phyloP scores from a whole-genome alignment of 1,140 invertebrate species.

The Eumaeus atala region DNA sequence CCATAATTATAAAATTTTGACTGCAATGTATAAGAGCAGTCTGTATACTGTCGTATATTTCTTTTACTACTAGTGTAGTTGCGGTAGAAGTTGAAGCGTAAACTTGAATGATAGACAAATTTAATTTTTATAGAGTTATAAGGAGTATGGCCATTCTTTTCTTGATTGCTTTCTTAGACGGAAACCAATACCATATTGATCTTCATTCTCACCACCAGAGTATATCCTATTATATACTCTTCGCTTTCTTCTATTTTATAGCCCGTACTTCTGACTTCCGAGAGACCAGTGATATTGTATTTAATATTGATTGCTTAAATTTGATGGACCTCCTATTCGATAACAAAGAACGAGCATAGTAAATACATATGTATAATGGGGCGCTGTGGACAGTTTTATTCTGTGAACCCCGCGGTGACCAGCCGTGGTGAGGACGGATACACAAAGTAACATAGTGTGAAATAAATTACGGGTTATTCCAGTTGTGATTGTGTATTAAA shows the following conservation, averaged over 20 bases:
- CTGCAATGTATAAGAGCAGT: not conserved
- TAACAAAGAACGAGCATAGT: not conserved
- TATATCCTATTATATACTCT: not conserved
- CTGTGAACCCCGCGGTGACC: not conserved
- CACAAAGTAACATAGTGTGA: too few relatives aligned
- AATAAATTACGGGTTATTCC: too few relatives aligned
- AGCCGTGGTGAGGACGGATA: constrained; percentile 1
- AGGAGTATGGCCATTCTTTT: not conserved
- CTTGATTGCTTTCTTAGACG: not conserved
- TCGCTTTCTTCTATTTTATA: not conserved
- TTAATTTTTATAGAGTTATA: not conserved
- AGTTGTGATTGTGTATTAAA: too few relatives aligned
- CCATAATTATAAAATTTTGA: not conserved
- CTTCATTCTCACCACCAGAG: not conserved
- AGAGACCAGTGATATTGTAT: not conserved
- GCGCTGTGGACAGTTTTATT: not conserved
- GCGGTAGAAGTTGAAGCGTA: not conserved
- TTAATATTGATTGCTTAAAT: not conserved
- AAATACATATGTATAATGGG: not conserved
- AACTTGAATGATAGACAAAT: not conserved
- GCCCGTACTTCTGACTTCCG: not conserved
- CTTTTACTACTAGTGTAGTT: not conserved
- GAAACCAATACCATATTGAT: not conserved
- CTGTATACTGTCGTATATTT: not conserved
- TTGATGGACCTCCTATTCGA: not conserved